These are phyloP conservation scores for Tetanocera ferruginea DNA, from an alignment of 2,888 invertebrate species.

Conservation along the genomic window DNA sequence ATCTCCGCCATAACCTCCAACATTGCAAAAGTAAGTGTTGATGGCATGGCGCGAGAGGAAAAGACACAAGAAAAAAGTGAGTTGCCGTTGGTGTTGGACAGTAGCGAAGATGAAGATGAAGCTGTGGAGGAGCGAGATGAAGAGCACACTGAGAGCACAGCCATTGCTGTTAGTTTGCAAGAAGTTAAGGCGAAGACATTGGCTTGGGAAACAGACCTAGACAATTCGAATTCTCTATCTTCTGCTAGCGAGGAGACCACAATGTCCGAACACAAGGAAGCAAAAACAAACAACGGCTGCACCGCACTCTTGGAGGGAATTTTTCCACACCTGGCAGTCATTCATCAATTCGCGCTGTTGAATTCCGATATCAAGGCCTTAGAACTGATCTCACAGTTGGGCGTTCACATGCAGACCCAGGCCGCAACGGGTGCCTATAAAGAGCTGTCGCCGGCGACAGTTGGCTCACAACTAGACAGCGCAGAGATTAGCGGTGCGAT, in stretches of 20 bases:
- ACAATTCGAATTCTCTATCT: constrained; percentile 5
- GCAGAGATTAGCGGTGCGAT: constrained; percentile 45
- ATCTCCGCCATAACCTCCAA: constrained; percentile 56
- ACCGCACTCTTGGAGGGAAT: constrained; percentile 56
- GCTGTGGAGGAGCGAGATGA: constrained; percentile 41
- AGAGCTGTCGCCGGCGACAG: constrained; percentile 53
- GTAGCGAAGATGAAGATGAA: constrained; percentile 43
- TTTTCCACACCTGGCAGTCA: constrained; percentile 63
- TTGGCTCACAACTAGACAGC: constrained; percentile 3
- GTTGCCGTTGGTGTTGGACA: constrained; percentile 33
- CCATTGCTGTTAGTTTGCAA: background rate
- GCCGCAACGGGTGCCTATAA: constrained; percentile 60
- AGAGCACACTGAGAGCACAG: background rate
- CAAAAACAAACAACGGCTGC: constrained; percentile 47
- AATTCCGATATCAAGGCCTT: constrained; percentile 63
- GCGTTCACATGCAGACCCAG: constrained; percentile 64
- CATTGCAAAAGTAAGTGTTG: constrained; percentile 39
- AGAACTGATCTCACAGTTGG: constrained; percentile 62
- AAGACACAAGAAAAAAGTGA: background rate
- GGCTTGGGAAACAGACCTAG: background rate
- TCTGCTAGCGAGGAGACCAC: constrained; percentile 30
- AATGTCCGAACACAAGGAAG: constrained; percentile 23
- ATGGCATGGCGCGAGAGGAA: background rate
- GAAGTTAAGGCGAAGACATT: constrained; percentile 41
- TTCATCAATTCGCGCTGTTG: constrained; percentile 63